Evolutionary conservation across 2,797 vertebrate genomes (phyloP).

Genomic region (Typhlichthys eigenmanni): DNA sequence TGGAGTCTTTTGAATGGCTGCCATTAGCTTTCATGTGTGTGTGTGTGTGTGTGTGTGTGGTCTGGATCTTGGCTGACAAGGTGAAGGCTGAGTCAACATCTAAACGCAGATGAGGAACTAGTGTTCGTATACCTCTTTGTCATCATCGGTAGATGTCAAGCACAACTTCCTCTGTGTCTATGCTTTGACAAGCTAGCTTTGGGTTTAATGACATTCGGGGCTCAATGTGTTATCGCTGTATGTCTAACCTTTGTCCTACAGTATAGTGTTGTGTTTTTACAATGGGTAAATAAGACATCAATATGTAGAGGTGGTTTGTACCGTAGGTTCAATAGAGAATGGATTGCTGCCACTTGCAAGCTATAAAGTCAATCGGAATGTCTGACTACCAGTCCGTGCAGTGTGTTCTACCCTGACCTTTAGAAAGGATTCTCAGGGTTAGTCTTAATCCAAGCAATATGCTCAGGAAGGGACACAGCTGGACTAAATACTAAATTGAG

Average conservation of each 20-base stretch:
- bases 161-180: conserved; percentile 30
- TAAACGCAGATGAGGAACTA: conserved; percentile 49
- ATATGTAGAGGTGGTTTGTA: conserved; percentile 3
- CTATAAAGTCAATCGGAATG: conserved; percentile 24
- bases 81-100: conserved; percentile 67
- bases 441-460: conserved; percentile 64
- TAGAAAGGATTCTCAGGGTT: conserved; percentile 26
- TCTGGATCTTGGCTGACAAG: conserved; percentile 34
- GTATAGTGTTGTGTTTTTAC: background rate
- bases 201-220: background rate
- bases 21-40: conserved; percentile 35
- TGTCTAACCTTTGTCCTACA: conserved; percentile 3
- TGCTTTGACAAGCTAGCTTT: conserved; percentile 24
- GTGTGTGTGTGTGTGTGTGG: conserved; percentile 6
- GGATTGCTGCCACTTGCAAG: conserved; percentile 12
- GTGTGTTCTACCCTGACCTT: conserved; percentile 40
- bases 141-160: conserved; percentile 39
- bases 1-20: conserved; percentile 62
- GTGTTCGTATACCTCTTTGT: conserved; percentile 45
- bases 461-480: conserved; percentile 58
- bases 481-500: conserved; percentile 32
- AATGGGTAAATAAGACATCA: background rate
- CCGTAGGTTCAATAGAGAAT: conserved; percentile 9
- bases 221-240: background rate
- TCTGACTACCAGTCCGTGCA: conserved; percentile 5